These are phyloP conservation scores for Tenualosa thibaudeaui DNA, from an alignment of 2,797 vertebrate genomes.

Conservation along the genomic window DNA sequence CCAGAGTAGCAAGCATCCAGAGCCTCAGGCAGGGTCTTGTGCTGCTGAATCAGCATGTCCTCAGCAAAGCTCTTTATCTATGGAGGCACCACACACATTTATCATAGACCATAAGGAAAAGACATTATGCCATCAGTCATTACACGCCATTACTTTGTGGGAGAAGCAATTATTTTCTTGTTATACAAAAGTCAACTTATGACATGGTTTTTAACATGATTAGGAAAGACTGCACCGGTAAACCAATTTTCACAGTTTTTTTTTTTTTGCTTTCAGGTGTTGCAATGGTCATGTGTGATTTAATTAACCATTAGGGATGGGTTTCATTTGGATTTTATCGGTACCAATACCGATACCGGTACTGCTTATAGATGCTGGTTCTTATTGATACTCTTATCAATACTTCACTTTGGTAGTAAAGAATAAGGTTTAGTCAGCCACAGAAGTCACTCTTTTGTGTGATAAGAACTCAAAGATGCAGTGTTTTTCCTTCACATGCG, in stretches of 20 bases:
- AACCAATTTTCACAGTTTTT: neutral
- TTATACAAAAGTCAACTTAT: neutral
- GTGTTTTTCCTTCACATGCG: conserved; percentile 46
- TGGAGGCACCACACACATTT: neutral
- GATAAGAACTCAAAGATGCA: conserved; percentile 58
- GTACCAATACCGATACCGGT: no score
- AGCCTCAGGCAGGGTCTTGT: conserved; percentile 57
- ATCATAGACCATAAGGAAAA: neutral
- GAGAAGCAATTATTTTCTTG: no score
- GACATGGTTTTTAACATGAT: conserved; percentile 17
- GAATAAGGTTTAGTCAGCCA: no score
- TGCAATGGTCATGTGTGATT: neutral
- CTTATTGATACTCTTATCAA: no score
- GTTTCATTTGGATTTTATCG: no score
- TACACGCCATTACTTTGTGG: no score
- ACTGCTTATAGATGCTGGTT: no score
- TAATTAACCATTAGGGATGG: conserved; percentile 56
- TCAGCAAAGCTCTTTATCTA: conserved; percentile 58
- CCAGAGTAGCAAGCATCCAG: conserved; percentile 61
- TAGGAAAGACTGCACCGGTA: no score
- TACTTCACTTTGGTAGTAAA: no score
- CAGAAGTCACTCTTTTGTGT: conserved; percentile 51
- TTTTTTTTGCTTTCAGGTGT: neutral
- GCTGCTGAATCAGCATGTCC: conserved; percentile 59
- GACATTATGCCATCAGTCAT: neutral